Base-by-base conservation (phyloP, 2,888 invertebrate species). In the Macaria notata region DNA sequence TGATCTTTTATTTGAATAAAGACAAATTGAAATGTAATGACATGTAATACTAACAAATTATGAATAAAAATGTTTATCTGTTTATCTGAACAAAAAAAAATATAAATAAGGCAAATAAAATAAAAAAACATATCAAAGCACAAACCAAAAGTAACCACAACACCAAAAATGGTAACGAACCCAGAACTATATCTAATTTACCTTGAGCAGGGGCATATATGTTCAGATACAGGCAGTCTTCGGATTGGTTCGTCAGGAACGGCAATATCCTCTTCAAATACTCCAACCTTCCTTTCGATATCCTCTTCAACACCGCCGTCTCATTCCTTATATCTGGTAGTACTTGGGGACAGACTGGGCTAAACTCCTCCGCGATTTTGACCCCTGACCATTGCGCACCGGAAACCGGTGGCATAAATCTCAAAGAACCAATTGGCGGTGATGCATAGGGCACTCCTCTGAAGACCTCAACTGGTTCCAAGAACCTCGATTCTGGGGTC, bases 201-300 rank as follows among this genome's bases (percentile, higher is more conserved):
- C 98, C 98, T 95, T 96, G 96, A 72, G 96, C 96, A 53, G 99
- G 99, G 31, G 98, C 97, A 92, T 98, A 99, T 78, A 99, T 96
- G 88, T 99, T 99, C 81, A 99, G 93, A 85, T 98, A 98, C 63
- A 99, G 94, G 81, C 99, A 99, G 92, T 99, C 98, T 92, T 99
- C 99, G 69, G 96, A 97, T 91, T 99, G 98, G 83, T 98, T 96
- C 70, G 94, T 94, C 70, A 99, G 93, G 83, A 96, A 95, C 44
- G 98, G 97, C 72, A 97, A 88, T 84, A 99, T 93, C 74, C 98
- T 94, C 84, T 95, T 96, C 74, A 99, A 93, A 81, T 98, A 97
- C 79, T 98, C 97, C 76, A 97, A 91, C 64, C 98, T 92, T 31
- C 98, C 98, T 73, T 94, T 94, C 6, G 98, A 98, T 95, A 98